These are phyloP conservation scores for Drosophila burlai DNA, from an alignment of 1,140 invertebrate species.

Conservation along the genomic window DNA sequence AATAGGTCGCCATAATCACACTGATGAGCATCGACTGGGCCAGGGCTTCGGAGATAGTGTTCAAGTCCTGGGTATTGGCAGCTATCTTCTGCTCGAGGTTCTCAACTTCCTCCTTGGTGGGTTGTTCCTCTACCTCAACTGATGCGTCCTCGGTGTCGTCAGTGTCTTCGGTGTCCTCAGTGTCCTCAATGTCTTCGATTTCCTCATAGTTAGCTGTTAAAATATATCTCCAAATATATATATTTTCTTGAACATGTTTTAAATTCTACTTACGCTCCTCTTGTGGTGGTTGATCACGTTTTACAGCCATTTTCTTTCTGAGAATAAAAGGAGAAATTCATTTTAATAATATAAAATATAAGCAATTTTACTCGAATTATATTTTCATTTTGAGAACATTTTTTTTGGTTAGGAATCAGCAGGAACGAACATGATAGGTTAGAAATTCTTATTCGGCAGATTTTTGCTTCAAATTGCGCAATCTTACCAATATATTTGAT, in stretches of 20 bases:
- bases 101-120: background rate
- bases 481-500: background rate
- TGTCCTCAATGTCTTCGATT: too few species aligned
- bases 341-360: too few species aligned
- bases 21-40: background rate
- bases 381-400: background rate
- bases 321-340: background rate
- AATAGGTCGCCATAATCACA: background rate
- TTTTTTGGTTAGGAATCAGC: background rate
- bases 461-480: background rate
- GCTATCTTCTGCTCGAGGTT: background rate
- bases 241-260: background rate
- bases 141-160: too few species aligned
- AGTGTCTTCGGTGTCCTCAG: too few species aligned
- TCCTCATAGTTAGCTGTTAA: background rate
- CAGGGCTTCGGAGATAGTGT: background rate
- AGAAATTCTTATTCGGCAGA: background rate
- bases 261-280: background rate
- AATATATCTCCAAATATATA: background rate
- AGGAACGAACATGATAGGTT: background rate
- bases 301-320: background rate
- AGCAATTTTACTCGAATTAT: background rate
- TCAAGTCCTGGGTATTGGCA: background rate
- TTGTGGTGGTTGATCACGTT: background rate
- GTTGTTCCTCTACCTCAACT: background rate